Conservation (phyloP, 2,113 vertebrate species). For the Acanthochromis polyacanthus region DNA sequence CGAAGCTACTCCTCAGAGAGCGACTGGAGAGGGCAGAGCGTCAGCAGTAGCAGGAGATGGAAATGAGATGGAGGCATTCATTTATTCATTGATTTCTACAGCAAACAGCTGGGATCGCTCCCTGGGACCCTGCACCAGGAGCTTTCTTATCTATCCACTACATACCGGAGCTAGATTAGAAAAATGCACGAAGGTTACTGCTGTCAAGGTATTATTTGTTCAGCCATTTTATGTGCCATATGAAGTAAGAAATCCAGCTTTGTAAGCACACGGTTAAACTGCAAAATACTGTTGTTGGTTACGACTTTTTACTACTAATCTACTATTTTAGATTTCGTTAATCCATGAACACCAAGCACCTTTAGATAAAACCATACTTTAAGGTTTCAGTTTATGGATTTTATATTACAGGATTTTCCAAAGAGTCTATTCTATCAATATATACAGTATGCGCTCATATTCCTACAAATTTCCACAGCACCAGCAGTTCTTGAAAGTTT, state of each 20-base stretch:
- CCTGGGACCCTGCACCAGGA: slow-evolving; percentile 15
- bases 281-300: neutral
- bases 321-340: neutral
- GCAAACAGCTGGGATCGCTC: slow-evolving; percentile 31
- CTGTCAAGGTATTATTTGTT: neutral
- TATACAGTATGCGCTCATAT: too few species aligned
- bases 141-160: slow-evolving; percentile 10
- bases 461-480: neutral
- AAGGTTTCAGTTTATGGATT: neutral
- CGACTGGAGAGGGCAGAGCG: slow-evolving; percentile 19
- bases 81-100: slow-evolving; percentile 51
- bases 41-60: slow-evolving; percentile 35
- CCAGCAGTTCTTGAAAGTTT: neutral
- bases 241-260: neutral
- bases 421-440: too few species aligned
- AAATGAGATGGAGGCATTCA: slow-evolving; percentile 50
- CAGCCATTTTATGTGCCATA: neutral
- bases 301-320: too few species aligned
- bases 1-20: slow-evolving; percentile 44
- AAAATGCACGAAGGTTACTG: neutral
- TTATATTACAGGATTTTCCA: slow-evolving; percentile 1
- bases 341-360: fast-evolving
- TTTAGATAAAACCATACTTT: neutral
- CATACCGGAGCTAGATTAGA: neutral
- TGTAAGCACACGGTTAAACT: too few species aligned